Evolutionary conservation across 2,113 vertebrate species (phyloP), one percentile per base, ranked within the genome.

Genomic region (Puffinus mauretanicus): DNA sequence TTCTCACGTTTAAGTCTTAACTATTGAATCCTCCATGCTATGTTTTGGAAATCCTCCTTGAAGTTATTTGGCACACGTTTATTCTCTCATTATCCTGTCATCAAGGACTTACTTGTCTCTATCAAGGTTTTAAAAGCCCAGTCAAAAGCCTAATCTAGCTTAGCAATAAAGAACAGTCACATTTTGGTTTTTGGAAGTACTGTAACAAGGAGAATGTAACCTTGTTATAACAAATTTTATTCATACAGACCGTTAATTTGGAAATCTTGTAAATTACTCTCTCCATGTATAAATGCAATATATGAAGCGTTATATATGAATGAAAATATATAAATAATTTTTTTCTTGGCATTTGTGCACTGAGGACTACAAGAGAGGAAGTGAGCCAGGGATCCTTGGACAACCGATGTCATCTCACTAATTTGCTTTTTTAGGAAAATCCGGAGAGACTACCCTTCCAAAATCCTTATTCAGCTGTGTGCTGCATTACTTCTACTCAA

Each of bases 401-500:
- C 70, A 92, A 17, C 7, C 78, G 44, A 87, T 69, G 57, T 83
- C 6, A 82, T 94, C 62, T 93, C 91, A 93, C 24, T 13, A 76
- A 30, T 89, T 85, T 96, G 36, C 38, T 82, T 90, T 84, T 96
- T 77, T 89, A 99, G 99, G 71, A 99, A 99, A 98, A 98, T 99
- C 65, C 98, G 99, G 30, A 98, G 98, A 62, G 99, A 99, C 94
- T 99, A 99, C 72, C 99, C 99, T 10, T 99, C 99, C 70, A 99
- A 99, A 98, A 99, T 99, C 93, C 98, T 99, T 75, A 99, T 99
- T 73, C 99, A 99, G 86, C 98, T 99, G 36, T 99, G 99, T 94
- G 58, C 98, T 36, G 99, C 99, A 4, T 97, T 99, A 49, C 98
- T 99, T 70, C 76, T 99, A 16, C 98, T 99, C 54, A 99, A 99